phyloP scores from a whole-genome alignment of 2,797 vertebrate genomes.

The Dipus sagitta region DNA sequence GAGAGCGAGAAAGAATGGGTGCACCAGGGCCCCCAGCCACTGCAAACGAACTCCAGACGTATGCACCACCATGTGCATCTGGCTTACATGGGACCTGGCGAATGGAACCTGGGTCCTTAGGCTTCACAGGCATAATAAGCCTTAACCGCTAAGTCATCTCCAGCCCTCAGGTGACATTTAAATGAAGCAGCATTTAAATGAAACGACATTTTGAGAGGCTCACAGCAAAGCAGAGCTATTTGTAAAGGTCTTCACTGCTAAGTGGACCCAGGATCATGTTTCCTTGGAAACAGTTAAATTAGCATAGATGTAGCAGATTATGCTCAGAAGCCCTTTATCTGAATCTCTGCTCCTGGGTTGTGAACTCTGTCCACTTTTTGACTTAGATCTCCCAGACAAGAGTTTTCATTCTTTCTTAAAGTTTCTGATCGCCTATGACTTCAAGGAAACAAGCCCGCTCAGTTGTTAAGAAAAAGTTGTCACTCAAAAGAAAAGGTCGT shows the following conservation, averaged over 20 bases:
- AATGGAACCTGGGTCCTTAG: too few species aligned
- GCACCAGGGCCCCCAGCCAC: too few species aligned
- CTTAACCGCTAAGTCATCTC: too few species aligned
- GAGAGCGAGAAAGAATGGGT: too few species aligned
- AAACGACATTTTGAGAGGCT: slow-evolving; percentile 1
- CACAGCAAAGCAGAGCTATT: slow-evolving; percentile 5
- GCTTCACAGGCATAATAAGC: too few species aligned
- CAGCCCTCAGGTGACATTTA: too few species aligned
- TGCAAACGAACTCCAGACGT: too few species aligned
- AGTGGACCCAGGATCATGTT: neutral
- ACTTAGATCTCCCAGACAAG: neutral
- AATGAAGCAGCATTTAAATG: neutral
- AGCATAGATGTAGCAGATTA: neutral
- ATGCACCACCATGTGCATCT: too few species aligned
- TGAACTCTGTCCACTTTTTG: slow-evolving; percentile 27
- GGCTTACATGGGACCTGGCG: too few species aligned
- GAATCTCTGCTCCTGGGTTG: slow-evolving; percentile 17
- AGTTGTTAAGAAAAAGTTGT: slow-evolving; percentile 44
- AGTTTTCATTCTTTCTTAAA: slow-evolving; percentile 46
- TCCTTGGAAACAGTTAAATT: slow-evolving; percentile 39
- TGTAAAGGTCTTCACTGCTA: neutral
- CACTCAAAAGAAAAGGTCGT: neutral
- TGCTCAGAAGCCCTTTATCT: slow-evolving; percentile 30
- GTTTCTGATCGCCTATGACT: slow-evolving; percentile 35
- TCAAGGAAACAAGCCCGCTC: slow-evolving; percentile 58